These are phyloP conservation scores for Nudaria mundana DNA, from an alignment of 2,888 invertebrate species.

Conservation along the genomic window DNA sequence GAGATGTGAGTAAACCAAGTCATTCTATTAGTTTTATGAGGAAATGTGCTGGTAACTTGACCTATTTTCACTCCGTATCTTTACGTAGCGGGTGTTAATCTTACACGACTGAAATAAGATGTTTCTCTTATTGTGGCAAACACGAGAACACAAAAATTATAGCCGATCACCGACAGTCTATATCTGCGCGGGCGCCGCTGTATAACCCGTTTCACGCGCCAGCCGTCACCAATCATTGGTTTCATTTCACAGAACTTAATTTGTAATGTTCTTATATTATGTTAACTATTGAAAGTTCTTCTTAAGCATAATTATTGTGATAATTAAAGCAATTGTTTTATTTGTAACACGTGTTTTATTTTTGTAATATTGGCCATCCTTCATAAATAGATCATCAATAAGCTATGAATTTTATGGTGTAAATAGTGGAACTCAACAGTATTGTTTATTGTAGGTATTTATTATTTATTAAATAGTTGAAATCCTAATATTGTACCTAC, in stretches of 20 bases:
- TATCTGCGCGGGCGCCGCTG: conserved; percentile 64
- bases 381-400: too few relatives aligned
- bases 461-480: neutral
- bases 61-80: conserved; percentile 35
- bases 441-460: neutral
- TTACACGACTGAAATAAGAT: conserved; percentile 42
- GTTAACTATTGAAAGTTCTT: too few relatives aligned
- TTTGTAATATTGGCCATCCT: too few relatives aligned
- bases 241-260: conserved; percentile 26
- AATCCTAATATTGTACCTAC: neutral
- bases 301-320: too few relatives aligned
- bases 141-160: conserved; percentile 76
- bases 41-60: conserved; percentile 36
- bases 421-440: too few relatives aligned
- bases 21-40: too few relatives aligned
- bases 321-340: too few relatives aligned
- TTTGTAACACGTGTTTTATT: too few relatives aligned
- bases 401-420: too few relatives aligned
- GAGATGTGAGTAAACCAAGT: too few relatives aligned
- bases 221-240: conserved; percentile 65
- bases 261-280: too few relatives aligned
- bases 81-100: too few relatives aligned
- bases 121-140: conserved; percentile 66
- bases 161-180: conserved; percentile 79
- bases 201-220: conserved; percentile 80